These are phyloP conservation scores for Pseudotriccus pelzelni DNA, from an alignment of 2,797 vertebrate species.

Conservation along the genomic window DNA sequence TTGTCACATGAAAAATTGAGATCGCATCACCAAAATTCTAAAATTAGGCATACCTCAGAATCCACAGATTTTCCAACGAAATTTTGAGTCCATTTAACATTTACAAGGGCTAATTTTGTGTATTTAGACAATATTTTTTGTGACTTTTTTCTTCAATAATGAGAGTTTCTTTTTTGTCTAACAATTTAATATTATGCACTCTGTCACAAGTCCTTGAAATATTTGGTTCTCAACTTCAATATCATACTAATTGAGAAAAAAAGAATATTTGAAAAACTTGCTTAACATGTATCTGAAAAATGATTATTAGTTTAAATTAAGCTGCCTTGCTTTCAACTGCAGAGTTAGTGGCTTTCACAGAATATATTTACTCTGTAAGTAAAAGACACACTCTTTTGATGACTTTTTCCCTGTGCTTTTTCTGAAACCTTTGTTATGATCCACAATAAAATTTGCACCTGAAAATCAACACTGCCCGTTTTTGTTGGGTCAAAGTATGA, in stretches of 20 bases:
- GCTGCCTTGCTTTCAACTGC: not conserved
- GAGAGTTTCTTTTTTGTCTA: not conserved
- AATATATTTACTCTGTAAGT: not conserved
- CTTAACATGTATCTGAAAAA: not conserved
- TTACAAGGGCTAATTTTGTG: not conserved
- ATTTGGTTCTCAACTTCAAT: not conserved
- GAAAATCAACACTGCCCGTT: slow-evolving; percentile 5
- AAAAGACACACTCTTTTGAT: not conserved
- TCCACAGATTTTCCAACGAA: slow-evolving; percentile 1
- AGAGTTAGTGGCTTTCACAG: not conserved
- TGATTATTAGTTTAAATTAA: not conserved
- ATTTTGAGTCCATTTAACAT: not conserved
- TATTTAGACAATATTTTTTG: not conserved
- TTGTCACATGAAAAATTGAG: not conserved
- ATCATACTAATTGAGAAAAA: not conserved
- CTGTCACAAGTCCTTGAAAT: not conserved
- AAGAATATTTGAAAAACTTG: not conserved
- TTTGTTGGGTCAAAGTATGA: not conserved
- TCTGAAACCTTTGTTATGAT: slow-evolving; percentile 19
- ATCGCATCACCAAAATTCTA: not conserved
- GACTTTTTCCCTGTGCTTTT: slow-evolving; percentile 1
- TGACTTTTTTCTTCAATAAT: not conserved
- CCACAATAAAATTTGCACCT: slow-evolving; percentile 62
- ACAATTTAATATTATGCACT: not conserved
- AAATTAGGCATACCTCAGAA: not conserved